Percentiles rank a stretch among this genome's conserved stretches.
phyloP scores from a whole-genome alignment of 2,888 invertebrate species.

The Drosophila austrosaltans region DNA sequence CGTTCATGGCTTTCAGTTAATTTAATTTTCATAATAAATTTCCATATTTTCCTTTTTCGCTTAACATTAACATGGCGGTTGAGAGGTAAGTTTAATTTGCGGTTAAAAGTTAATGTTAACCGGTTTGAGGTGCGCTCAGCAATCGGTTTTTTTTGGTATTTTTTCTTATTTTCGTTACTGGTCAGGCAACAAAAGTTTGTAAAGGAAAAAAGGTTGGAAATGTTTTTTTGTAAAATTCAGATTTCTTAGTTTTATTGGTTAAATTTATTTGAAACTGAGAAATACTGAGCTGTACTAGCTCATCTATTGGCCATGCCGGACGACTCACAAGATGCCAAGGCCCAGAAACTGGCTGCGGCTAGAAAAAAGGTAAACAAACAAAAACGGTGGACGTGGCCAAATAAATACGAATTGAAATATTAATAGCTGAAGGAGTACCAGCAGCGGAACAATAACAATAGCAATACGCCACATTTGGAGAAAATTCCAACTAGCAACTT shows the following conservation, averaged over 20 bases:
- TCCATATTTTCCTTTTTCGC: too few species aligned
- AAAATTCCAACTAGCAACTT: conserved; percentile 66
- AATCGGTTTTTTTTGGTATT: too few species aligned
- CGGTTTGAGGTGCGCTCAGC: too few species aligned
- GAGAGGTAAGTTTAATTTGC: too few species aligned
- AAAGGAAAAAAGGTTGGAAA: background rate
- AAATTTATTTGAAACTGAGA: background rate
- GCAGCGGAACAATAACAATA: conserved; percentile 65
- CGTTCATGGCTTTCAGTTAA: too few species aligned
- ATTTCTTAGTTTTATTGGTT: conserved; percentile 16
- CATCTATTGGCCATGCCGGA: conserved; percentile 73
- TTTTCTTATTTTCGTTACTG: too few species aligned
- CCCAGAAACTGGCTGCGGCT: conserved; percentile 82
- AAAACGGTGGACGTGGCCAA: conserved; percentile 67
- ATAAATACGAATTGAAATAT: conserved; percentile 53
- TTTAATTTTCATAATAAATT: too few species aligned
- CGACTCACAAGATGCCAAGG: conserved; percentile 80
- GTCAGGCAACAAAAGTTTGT: too few species aligned
- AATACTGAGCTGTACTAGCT: conserved; percentile 22
- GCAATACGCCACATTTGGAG: conserved; percentile 42
- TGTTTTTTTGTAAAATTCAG: conserved; percentile 21
- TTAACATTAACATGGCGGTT: too few species aligned
- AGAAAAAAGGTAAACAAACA: conserved; percentile 79
- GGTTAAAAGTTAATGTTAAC: too few species aligned
- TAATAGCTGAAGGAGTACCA: conserved; percentile 80